Base-by-base conservation (phyloP, 2,888 invertebrate genomes). In the Caenorhabditis auriculariae region DNA sequence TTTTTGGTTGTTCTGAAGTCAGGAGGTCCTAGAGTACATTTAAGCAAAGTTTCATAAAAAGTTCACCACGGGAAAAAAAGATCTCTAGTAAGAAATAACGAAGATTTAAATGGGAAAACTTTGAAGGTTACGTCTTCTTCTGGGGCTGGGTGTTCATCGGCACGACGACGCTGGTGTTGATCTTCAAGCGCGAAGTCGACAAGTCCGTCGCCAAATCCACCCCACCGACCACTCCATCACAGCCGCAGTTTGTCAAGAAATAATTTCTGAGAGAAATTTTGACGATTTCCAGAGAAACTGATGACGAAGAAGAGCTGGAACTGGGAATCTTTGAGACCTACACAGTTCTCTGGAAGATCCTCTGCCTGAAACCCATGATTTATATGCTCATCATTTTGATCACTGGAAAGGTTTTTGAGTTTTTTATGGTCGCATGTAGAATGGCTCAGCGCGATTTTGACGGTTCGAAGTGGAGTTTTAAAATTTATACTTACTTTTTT, bases 381-480 rank as follows among this genome's bases (percentile, higher is more conserved):
- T 88, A 87, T 0, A 87, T 92, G 72, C 88, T 90, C 6, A 77
- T 88, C 0, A 88, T 95, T 58, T 84, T 94, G 41, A 87, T 96
- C 51, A 96, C 95, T 5, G 89, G 89, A 41, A 95, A 95, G 87
- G 92, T 92, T n/a, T n/a, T n/a, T n/a, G n/a, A n/a, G n/a, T n/a
- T n/a, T n/a, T n/a, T n/a, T n/a, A n/a, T n/a, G n/a, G n/a, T n/a
- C n/a, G n/a, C n/a, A n/a, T n/a, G n/a, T n/a, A n/a, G n/a, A n/a
- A n/a, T n/a, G n/a, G n/a, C n/a, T n/a, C n/a, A n/a, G n/a, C n/a
- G n/a, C n/a, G n/a, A n/a, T n/a, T n/a, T n/a, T n/a, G n/a, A n/a
- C n/a, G n/a, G n/a, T n/a, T n/a, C n/a, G n/a, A n/a, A n/a, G n/a
- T n/a, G n/a, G n/a, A n/a, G n/a, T n/a, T n/a, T n/a, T n/a, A n/a